phyloP scores from a whole-genome alignment of 2,888 invertebrate species.

The Trichopoda pennipes region DNA sequence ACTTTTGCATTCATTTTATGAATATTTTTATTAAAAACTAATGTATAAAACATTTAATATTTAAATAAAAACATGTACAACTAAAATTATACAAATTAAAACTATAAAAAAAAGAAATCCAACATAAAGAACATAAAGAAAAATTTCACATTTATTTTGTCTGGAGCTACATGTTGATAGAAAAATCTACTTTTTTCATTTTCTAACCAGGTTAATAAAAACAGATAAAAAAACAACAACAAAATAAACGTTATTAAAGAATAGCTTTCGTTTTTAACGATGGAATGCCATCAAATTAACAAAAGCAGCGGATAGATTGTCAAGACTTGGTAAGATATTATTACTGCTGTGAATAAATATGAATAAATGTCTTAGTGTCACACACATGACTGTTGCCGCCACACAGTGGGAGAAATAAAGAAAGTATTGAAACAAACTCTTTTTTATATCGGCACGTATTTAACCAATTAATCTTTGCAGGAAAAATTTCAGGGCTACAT shows the following conservation, averaged over 20 bases:
- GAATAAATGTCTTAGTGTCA: neutral
- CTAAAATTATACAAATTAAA: neutral
- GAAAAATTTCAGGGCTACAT: too few relatives aligned
- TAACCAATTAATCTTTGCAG: too few relatives aligned
- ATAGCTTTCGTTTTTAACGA: conserved; percentile 64
- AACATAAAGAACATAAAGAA: conserved; percentile 4
- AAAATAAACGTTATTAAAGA: conserved; percentile 40
- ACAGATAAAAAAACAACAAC: conserved; percentile 13
- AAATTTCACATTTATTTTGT: neutral
- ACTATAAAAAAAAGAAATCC: neutral
- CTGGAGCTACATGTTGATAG: neutral
- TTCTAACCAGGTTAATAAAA: conserved; percentile 34
- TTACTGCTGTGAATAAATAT: neutral
- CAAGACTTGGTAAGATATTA: conserved; percentile 15
- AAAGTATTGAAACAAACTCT: neutral
- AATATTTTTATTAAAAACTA: too few relatives aligned
- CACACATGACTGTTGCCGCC: neutral
- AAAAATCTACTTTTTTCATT: neutral
- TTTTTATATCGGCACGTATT: too few relatives aligned
- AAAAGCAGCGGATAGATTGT: conserved; percentile 21
- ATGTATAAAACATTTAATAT: too few relatives aligned
- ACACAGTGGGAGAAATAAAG: neutral
- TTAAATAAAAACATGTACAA: too few relatives aligned
- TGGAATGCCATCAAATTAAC: conserved; percentile 49
- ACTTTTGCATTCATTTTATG: too few relatives aligned